Evolutionary conservation across 2,797 vertebrate genomes (phyloP).

Genomic region (Melanotaenia boesemani): DNA sequence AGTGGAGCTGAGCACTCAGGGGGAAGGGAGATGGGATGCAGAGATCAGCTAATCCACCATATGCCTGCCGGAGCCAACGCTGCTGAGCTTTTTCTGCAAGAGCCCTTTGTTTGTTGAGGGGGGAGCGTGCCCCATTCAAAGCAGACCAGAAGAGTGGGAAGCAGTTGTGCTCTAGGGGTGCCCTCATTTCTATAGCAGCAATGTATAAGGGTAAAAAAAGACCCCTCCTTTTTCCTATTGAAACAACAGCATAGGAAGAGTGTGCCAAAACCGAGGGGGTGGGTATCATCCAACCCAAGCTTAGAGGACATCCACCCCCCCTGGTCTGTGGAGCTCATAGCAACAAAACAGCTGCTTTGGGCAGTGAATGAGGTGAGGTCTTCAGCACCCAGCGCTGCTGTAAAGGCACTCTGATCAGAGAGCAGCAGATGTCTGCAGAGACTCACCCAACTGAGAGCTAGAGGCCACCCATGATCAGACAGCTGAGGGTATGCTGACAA

Average conservation of each 20-base stretch:
- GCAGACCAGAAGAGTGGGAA: constrained; percentile 48
- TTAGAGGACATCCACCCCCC: constrained; percentile 21
- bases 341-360: constrained; percentile 71
- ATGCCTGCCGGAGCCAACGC: constrained; percentile 76
- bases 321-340: constrained; percentile 51
- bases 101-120: constrained; percentile 73
- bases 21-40: constrained; percentile 23
- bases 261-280: constrained; percentile 67
- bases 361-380: constrained; percentile 34
- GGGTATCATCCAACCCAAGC: constrained; percentile 53
- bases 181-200: constrained; percentile 67
- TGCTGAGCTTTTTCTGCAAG: constrained; percentile 64
- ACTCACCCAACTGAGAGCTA: constrained; percentile 37
- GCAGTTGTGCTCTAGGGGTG: constrained; percentile 56
- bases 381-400: constrained; percentile 47
- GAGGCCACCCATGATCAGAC: constrained; percentile 68
- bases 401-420: constrained; percentile 65
- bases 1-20: constrained; percentile 19
- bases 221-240: constrained; percentile 34
- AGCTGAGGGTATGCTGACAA: constrained; percentile 15
- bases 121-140: constrained; percentile 80
- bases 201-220: constrained; percentile 30
- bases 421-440: constrained; percentile 61
- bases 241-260: constrained; percentile 71
- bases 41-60: constrained; percentile 77